Evolutionary conservation across 1,140 invertebrate genomes (phyloP).

Genomic region (Maniola jurtina): DNA sequence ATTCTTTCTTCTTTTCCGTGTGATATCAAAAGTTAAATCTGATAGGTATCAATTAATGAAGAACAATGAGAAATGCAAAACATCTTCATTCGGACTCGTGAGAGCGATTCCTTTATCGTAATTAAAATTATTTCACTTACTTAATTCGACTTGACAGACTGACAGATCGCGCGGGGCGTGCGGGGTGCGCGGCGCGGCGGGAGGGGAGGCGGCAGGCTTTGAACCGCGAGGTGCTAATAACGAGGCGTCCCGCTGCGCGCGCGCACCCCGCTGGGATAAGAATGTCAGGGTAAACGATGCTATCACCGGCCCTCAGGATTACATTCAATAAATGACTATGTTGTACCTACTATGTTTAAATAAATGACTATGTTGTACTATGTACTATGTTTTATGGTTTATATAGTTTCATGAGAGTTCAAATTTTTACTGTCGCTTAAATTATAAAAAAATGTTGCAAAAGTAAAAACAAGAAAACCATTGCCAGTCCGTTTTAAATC

Average conservation of each 20-base stretch:
- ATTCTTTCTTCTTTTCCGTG: neutral
- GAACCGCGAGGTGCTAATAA: conserved; percentile 74
- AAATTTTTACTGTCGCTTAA: too few relatives aligned
- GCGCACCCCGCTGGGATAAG: conserved; percentile 59
- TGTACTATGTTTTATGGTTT: too few relatives aligned
- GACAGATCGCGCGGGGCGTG: conserved; percentile 45
- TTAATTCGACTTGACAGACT: conserved; percentile 57
- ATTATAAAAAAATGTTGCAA: too few relatives aligned
- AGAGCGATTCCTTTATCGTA: conserved; percentile 37
- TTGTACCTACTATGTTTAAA: too few relatives aligned
- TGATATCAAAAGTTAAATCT: neutral
- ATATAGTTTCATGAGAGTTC: too few relatives aligned
- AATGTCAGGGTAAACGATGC: conserved; percentile 43
- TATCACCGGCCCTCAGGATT: neutral
- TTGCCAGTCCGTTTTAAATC: too few relatives aligned
- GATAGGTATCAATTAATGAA: neutral
- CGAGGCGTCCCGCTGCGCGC: conserved; percentile 64
- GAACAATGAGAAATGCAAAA: neutral
- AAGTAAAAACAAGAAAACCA: too few relatives aligned
- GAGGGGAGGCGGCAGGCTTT: conserved; percentile 50
- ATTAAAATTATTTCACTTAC: conserved; percentile 68
- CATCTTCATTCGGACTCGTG: conserved; percentile 10
- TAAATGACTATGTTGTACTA: too few relatives aligned
- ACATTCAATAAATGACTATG: neutral
- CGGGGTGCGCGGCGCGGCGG: conserved; percentile 15